Base-by-base conservation (phyloP, 2,113 vertebrate species). In the Hyaena hyaena region DNA sequence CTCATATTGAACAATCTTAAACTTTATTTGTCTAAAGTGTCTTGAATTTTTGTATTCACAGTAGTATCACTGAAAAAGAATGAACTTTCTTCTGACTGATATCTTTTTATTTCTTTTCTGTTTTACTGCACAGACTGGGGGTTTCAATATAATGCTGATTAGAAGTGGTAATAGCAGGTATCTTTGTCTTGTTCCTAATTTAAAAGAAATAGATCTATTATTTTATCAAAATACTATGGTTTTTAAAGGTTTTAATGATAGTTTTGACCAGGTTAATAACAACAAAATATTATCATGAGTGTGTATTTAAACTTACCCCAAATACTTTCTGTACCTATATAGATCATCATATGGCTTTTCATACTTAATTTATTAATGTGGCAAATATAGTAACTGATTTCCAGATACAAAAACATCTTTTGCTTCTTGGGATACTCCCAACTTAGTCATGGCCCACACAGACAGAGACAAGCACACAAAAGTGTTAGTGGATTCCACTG, bases 1-100 rank as follows among this genome's bases (percentile, higher is more conserved):
- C 39, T 92, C 33, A 73, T 50, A 53, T 58, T 33, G 66, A 82
- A 31, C 1, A 96, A 61, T 21, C 35, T 85, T 84, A 33, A 79
- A 87, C 10, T 93, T 66, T 76, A 15, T 95, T 16, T 33, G 26
- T 39, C 39, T 53, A 33, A 88, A 83, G 2, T 77, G 35, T 68
- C 48, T 50, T 85, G 26, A 80, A 81, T 53, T 89, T 96, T 73
- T 92, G 33, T 74, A 50, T 73, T 79, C 65, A 94, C 24, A 73
- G 10, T 74, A 74, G 10, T 76, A 50, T 81, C 35, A 66, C 19
- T 4, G 31, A 80, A 73, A 71, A 86, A 79, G 10, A 79, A 80
- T 26, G 50, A 73, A 4, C 31, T 48, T 58, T 11, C 45, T 58
- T 85, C 19, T 55, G 76, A 71, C 71, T 16, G 3, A 17, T 53